phyloP scores from a whole-genome alignment of 2,797 vertebrate genomes.

The Spea hammondii region DNA sequence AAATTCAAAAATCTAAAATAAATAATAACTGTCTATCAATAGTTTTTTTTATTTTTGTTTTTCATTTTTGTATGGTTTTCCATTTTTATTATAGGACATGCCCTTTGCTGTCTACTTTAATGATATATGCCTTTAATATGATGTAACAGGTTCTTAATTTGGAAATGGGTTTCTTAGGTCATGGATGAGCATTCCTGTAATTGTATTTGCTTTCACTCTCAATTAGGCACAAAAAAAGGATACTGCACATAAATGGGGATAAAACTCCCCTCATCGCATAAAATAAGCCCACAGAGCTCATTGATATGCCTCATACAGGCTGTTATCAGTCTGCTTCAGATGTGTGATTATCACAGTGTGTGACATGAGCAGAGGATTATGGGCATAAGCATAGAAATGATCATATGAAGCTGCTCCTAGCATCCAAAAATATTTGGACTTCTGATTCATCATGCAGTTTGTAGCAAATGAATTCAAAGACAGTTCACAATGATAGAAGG shows the following conservation, averaged over 20 bases:
- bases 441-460: slow-evolving; percentile 10
- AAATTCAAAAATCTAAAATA: too few species aligned
- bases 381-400: slow-evolving; percentile 21
- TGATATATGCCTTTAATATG: slow-evolving; percentile 31
- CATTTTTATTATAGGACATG: not conserved
- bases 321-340: slow-evolving; percentile 46
- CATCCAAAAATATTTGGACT: not conserved
- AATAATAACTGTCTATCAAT: too few species aligned
- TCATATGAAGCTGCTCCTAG: slow-evolving; percentile 8
- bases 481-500: not conserved
- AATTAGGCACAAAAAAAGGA: slow-evolving; percentile 38
- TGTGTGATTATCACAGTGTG: slow-evolving; percentile 49
- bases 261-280: slow-evolving; percentile 24
- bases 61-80: too few species aligned
- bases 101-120: slow-evolving; percentile 7
- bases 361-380: slow-evolving; percentile 32
- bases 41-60: too few species aligned
- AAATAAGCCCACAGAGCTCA: slow-evolving; percentile 43
- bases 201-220: slow-evolving; percentile 48
- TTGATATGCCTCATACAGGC: slow-evolving; percentile 41
- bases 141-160: slow-evolving; percentile 29
- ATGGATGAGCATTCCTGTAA: slow-evolving; percentile 26
- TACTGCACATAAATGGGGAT: slow-evolving; percentile 25
- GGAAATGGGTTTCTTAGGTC: slow-evolving; percentile 25
- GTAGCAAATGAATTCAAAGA: not conserved